Evolutionary conservation across 1,140 invertebrate species (phyloP), one percentile per base, ranked within the genome.

Genomic region (Eriocheir sinensis): DNA sequence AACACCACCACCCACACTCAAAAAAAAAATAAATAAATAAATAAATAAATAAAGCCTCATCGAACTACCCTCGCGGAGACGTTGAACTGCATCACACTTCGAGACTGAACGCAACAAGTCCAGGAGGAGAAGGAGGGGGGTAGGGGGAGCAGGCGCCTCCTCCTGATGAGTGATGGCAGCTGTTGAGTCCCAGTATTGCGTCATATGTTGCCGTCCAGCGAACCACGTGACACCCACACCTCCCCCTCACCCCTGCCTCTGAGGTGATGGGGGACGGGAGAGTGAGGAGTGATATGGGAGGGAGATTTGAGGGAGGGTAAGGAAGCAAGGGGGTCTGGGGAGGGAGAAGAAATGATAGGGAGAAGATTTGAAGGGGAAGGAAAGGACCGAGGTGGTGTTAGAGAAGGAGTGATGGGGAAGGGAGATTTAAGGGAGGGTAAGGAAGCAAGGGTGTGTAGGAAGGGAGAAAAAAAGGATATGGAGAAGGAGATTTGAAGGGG

Each of bases 111-210:
- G 81, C 81, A 85, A 36, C 81, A 85, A 36, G 34, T 38, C 81
- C 3, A 85, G 81, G 34, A 85, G 34, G 34, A 85, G 81, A 15
- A 85, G 32, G 32, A 85, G 81, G 32, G 34, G 81, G 34, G 32
- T 17, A 34, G 36, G 81, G 34, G 36, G 36, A 85, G 81, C 21
- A 85, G 81, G 32, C 27, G 8, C 2, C 36, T 41, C 34, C 81
- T 15, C 17, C 81, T 4, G 34, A 85, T 85, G 81, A 85, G 34
- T 85, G 15, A 85, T 85, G 30, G n/a, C 34, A 41, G 81, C 32
- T 85, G 81, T 27, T 85, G 81, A 9, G 17, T 85, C 81, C 15
- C 81, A 34, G 9, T 85, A 85, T 85, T 85, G 81, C 81, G 81
- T 85, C 81, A 85, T 85, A 36, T 36, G 81, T 85, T 85, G 32